Base-by-base conservation (phyloP, 2,797 vertebrate species). In the Sphaeramia orbicularis region DNA sequence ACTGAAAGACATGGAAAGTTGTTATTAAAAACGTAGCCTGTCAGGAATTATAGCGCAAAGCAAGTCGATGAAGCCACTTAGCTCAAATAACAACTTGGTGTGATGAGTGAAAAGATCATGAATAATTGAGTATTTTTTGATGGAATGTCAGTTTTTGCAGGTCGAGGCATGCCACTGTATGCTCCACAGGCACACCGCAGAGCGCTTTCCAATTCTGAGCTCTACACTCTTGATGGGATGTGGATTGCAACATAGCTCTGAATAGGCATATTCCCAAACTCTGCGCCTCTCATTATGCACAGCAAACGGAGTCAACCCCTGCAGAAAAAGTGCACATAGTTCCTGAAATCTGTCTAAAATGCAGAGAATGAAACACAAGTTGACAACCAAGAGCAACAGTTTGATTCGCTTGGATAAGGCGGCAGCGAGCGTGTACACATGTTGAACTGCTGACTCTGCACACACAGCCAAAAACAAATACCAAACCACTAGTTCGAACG, bases 71-170 rank as follows among this genome's bases (percentile, higher is more conserved):
- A 12, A 14, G 32, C 32, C 32, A 50, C 63, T 63, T 35, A 36
- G 37, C 3, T 13, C 44, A 18, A n/a, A 61, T 1, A 27, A 42
- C 19, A 32, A 48, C 12, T 10, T 2, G 4, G 40, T 4, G 24
- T 24, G 32, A 32, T 59, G 38, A 54, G 30, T 38, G 35, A 77
- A 71, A 71, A 59, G 48, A 45, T 37, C 32, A 40, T 55, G 58
- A 51, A 68, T 9, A 57, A 81, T 59, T 58, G 32, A 70, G 18
- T 47, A 18, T 71, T 66, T 74, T 73, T 65, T 54, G 42, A 65
- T 41, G 49, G 65, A 54, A 75, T 67, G 60, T 32, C 43, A 72
- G 13, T 36, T 61, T 76, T 42, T 42, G 69, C 85, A 87, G 53
- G 80, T 79, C 1, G 40, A 15, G 74, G 58, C 75, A 68, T 1